phyloP scores from a whole-genome alignment of 30 jellyfish, hydroid and myxozoan genomes.

The Rhopilema esculentum region DNA sequence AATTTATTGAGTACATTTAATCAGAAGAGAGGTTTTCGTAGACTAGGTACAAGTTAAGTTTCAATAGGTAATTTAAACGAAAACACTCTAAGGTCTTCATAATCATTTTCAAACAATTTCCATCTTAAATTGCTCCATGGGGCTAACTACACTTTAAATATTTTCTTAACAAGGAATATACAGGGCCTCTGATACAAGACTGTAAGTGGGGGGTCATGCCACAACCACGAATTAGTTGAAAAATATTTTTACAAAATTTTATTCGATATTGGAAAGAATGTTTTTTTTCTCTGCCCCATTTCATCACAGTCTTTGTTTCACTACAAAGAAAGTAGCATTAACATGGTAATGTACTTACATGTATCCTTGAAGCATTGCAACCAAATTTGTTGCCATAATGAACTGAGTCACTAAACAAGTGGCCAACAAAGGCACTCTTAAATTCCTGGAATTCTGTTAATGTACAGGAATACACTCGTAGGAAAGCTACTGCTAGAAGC shows the following conservation, averaged over 20 bases:
- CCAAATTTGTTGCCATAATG: conserved; percentile 24
- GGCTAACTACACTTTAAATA: too few relatives aligned
- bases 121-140: too few relatives aligned
- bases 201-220: too few relatives aligned
- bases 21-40: not conserved
- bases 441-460: not conserved
- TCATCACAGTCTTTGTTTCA: not conserved
- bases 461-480: not conserved
- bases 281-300: too few relatives aligned
- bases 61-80: too few relatives aligned
- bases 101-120: not conserved
- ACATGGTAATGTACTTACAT: conserved; percentile 4
- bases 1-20: not conserved
- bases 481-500: not conserved
- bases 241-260: too few relatives aligned
- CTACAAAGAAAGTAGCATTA: not conserved
- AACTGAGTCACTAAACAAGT: conserved; percentile 15
- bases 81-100: not conserved
- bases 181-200: too few relatives aligned
- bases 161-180: too few relatives aligned
- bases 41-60: not conserved
- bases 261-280: too few relatives aligned
- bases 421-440: conserved; percentile 50
- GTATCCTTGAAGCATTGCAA: conserved; percentile 54
- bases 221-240: too few relatives aligned